Conservation (phyloP, 2,888 invertebrate genomes). For the Hermaeophaga mercurialis region DNA sequence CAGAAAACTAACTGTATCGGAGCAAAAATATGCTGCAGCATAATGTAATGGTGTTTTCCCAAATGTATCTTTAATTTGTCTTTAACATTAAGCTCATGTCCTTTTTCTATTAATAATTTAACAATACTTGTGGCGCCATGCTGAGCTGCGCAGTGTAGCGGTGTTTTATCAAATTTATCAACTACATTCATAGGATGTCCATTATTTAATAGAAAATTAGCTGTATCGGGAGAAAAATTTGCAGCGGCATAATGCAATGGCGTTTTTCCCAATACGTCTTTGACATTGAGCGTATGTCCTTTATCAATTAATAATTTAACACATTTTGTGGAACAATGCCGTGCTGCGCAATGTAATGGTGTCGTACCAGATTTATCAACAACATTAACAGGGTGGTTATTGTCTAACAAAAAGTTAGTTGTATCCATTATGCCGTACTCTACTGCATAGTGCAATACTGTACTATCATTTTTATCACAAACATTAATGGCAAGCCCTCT, state of each 20-base stretch:
- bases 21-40: not conserved
- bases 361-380: not conserved
- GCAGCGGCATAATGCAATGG: not conserved
- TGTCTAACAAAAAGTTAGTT: not conserved
- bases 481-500: too few species aligned
- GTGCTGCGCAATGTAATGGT: constrained; percentile 6
- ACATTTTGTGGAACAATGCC: not conserved
- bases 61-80: not conserved
- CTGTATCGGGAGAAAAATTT: not conserved
- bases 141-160: not conserved
- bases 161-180: not conserved
- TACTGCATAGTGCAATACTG: too few species aligned
- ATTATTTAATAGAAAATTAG: not conserved
- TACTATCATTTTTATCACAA: too few species aligned
- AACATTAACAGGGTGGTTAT: not conserved
- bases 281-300: constrained; percentile 1
- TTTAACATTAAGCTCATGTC: not conserved
- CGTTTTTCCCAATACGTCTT: constrained; percentile 2
- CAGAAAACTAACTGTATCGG: not conserved
- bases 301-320: not conserved
- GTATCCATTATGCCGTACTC: not conserved
- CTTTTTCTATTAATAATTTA: not conserved
- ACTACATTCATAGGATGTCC: not conserved
- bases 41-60: not conserved
- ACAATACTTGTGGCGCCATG: not conserved